Evolutionary conservation across 35 echinoderm and acorn worm genomes (phyloP).

Genomic region (Heliocidaris tuberculata): DNA sequence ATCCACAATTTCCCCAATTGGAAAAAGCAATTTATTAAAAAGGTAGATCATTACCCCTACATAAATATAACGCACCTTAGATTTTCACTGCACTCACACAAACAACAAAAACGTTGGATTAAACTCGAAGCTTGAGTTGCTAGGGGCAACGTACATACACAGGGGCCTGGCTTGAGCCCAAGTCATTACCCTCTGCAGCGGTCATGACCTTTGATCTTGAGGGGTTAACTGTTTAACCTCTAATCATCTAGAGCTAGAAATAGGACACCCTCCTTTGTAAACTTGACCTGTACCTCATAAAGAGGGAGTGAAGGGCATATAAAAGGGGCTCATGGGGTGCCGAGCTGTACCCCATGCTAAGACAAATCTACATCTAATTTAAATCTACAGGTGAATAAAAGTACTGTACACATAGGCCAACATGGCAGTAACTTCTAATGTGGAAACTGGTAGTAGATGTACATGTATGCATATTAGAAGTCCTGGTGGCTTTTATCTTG

Average conservation of each 20-base stretch:
- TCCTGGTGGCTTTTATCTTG: too few species aligned
- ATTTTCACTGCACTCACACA: background rate
- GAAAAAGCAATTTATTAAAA: too few species aligned
- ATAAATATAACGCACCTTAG: too few species aligned
- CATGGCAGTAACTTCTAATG: too few species aligned
- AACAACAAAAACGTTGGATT: background rate
- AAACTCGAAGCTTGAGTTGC: background rate
- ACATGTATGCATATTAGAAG: too few species aligned
- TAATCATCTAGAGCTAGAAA: background rate
- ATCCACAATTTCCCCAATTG: too few species aligned
- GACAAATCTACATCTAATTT: background rate
- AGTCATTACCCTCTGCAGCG: background rate
- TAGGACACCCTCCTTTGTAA: background rate
- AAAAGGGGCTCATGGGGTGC: background rate
- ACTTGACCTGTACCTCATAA: background rate
- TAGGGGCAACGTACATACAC: background rate
- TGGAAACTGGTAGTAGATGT: too few species aligned
- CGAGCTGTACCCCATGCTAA: background rate
- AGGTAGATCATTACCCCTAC: too few species aligned
- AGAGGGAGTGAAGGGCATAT: background rate
- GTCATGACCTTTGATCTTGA: background rate
- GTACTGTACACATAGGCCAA: too few species aligned
- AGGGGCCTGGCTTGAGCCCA: background rate
- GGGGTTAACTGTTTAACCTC: background rate
- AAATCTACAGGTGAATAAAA: background rate